These are phyloP conservation scores for Enteromius mattozi DNA, from an alignment of 2,797 vertebrate species.

Conservation along the genomic window DNA sequence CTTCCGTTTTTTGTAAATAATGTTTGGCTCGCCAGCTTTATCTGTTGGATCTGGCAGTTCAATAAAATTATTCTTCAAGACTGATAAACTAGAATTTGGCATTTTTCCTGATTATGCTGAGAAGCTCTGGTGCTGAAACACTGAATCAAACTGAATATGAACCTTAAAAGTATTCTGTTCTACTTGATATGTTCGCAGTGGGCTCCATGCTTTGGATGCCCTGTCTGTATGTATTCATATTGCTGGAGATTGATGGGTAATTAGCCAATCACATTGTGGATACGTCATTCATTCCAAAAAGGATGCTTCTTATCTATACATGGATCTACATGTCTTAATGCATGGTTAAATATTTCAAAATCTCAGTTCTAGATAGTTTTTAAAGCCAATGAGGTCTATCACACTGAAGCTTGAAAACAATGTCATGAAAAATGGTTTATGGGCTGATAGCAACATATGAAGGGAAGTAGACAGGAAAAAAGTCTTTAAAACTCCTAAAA, in stretches of 20 bases:
- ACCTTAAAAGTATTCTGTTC: not conserved
- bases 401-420: not conserved
- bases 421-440: not conserved
- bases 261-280: not conserved
- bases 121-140: not conserved
- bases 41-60: slow-evolving; percentile 46
- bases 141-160: slow-evolving; percentile 1
- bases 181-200: not conserved
- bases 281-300: not conserved
- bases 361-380: not conserved
- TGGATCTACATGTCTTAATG: not conserved
- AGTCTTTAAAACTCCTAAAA: not conserved
- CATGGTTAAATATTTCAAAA: not conserved
- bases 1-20: slow-evolving; percentile 83
- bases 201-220: not conserved
- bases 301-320: not conserved
- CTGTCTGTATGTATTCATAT: not conserved
- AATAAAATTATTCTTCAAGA: slow-evolving; percentile 52
- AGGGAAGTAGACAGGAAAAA: not conserved
- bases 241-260: not conserved
- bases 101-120: slow-evolving; percentile 15
- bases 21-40: slow-evolving; percentile 67
- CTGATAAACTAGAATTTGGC: not conserved
- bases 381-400: not conserved
- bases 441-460: not conserved